A percentile compares a stretch with the other conserved stretches of the same genome.
Conservation (phyloP, 2,797 vertebrate species). For the Monodelphis domestica region DNA sequence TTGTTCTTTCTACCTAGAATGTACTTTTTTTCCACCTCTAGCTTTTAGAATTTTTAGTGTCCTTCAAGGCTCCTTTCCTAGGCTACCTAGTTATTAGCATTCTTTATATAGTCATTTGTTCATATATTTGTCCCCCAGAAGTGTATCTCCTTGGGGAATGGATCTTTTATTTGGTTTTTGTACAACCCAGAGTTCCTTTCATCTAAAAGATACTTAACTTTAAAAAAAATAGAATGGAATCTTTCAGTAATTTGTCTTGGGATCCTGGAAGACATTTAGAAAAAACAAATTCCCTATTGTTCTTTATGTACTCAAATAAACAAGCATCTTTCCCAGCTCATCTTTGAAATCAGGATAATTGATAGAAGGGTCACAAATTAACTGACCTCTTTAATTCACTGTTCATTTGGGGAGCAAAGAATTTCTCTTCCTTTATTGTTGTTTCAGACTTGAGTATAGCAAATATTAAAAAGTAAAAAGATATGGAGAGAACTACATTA, state of each 20-base stretch:
- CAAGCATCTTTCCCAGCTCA: neutral
- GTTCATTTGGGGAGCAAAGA: neutral
- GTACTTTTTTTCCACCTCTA: neutral
- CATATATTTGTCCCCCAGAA: neutral
- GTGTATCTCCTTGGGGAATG: neutral
- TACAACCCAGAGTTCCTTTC: neutral
- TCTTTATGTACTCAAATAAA: neutral
- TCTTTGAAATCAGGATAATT: neutral
- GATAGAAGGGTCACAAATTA: neutral
- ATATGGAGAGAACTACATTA: conserved; percentile 8
- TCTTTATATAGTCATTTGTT: neutral
- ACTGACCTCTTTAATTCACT: conserved; percentile 19
- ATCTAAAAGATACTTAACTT: neutral
- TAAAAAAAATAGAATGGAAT: neutral
- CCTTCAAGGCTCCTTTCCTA: neutral
- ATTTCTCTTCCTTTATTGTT: neutral
- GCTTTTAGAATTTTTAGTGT: neutral
- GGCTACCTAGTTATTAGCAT: neutral
- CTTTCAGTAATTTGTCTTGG: neutral
- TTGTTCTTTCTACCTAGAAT: neutral
- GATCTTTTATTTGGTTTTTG: neutral
- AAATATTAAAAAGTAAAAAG: conserved; percentile 30
- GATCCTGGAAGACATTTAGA: neutral
- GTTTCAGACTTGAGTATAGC: conserved; percentile 17
- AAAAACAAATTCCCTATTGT: neutral